These are phyloP conservation scores for Blomia tropicalis DNA, from an alignment of 2,888 invertebrate species.

Conservation along the genomic window DNA sequence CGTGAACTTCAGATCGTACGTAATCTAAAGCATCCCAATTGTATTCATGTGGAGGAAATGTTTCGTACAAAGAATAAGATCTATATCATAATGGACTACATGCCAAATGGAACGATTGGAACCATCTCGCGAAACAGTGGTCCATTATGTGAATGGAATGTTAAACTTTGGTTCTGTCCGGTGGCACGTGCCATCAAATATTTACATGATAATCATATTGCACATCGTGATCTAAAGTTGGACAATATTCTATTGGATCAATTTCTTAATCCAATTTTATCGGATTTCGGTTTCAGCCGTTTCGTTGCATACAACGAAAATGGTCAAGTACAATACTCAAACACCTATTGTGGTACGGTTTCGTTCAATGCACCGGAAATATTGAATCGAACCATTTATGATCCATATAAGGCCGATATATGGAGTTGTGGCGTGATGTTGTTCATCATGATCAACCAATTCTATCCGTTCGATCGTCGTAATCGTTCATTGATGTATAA, in stretches of 20 bases:
- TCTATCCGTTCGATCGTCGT: constrained; percentile 38
- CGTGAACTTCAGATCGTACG: constrained; percentile 22
- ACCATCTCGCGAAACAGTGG: constrained; percentile 21
- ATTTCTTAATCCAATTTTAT: constrained; percentile 21
- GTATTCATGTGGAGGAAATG: constrained; percentile 18
- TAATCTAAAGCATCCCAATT: constrained; percentile 21
- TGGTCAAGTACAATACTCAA: background rate
- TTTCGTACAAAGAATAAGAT: constrained; percentile 24
- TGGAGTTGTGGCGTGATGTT: constrained; percentile 41
- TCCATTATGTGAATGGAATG: constrained; percentile 20
- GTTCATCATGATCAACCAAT: constrained; percentile 38
- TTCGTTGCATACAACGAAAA: constrained; percentile 12
- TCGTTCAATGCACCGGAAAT: constrained; percentile 26
- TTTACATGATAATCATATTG: constrained; percentile 15
- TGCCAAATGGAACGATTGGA: constrained; percentile 23
- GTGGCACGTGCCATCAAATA: constrained; percentile 21
- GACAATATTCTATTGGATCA: constrained; percentile 24
- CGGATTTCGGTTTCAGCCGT: constrained; percentile 25
- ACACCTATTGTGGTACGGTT: constrained; percentile 24
- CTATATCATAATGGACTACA: constrained; percentile 25
- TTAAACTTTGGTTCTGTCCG: constrained; percentile 23
- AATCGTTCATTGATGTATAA: constrained; percentile 37
- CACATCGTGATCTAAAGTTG: constrained; percentile 21
- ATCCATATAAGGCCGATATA: constrained; percentile 32
- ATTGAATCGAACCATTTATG: constrained; percentile 19